Conservation (phyloP, 2,113 vertebrate species). For the Microcebus ravelobensis region DNA sequence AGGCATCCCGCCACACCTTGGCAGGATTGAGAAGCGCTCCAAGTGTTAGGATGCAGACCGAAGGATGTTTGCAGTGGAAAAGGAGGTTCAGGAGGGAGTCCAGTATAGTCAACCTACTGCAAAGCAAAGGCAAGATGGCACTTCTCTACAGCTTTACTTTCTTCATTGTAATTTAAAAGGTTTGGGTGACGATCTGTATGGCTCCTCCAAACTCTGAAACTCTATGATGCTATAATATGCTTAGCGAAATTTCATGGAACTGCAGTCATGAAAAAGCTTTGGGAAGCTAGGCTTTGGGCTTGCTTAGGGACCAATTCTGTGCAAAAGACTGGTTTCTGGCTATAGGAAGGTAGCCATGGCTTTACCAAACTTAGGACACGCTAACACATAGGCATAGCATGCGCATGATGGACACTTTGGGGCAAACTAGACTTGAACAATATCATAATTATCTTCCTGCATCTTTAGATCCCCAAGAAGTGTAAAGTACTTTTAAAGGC, state of each 20-base stretch:
- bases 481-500: not conserved
- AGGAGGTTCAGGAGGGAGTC: not conserved
- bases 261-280: not conserved
- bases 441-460: not conserved
- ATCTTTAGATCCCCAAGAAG: not conserved
- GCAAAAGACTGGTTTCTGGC: not conserved
- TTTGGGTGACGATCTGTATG: not conserved
- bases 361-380: not conserved
- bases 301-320: not conserved
- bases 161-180: not conserved
- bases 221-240: not conserved
- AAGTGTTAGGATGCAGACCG: not conserved
- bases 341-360: not conserved
- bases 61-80: not conserved
- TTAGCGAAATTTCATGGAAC: not conserved
- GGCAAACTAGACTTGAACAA: not conserved
- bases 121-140: not conserved
- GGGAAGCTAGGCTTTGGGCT: not conserved
- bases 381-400: not conserved
- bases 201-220: not conserved
- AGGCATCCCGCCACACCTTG: not conserved
- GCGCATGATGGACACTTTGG: not conserved
- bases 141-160: not conserved
- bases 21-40: not conserved
- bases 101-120: not conserved